phyloP scores from a whole-genome alignment of 2,797 vertebrate species.

The Gymnodraco acuticeps region DNA sequence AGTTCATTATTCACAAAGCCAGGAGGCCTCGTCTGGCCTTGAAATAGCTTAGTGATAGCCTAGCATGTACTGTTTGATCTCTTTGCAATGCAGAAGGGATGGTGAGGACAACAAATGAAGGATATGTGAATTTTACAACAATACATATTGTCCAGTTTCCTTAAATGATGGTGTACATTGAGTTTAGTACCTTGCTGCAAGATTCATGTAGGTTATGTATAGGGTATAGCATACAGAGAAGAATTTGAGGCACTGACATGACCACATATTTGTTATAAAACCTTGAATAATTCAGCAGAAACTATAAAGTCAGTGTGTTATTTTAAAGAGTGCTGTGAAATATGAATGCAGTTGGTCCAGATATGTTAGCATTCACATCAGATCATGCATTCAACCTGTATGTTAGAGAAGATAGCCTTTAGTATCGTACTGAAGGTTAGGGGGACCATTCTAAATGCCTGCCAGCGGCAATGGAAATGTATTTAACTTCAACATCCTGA shows the following conservation, averaged over 20 bases:
- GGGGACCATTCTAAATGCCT: background rate
- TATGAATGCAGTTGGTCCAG: conserved; percentile 31
- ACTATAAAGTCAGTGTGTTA: conserved; percentile 41
- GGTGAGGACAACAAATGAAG: conserved; percentile 3
- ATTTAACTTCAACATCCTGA: background rate
- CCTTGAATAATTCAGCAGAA: conserved; percentile 63
- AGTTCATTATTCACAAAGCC: conserved; percentile 64
- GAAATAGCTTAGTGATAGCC: conserved; percentile 9
- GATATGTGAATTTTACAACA: conserved; percentile 11
- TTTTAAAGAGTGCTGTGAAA: conserved; percentile 52
- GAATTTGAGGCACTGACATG: background rate
- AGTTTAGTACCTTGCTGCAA: background rate
- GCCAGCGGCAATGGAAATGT: background rate
- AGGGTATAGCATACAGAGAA: background rate
- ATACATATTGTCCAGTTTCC: conserved; percentile 1
- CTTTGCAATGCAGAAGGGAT: conserved; percentile 22
- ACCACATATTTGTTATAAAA: conserved; percentile 20
- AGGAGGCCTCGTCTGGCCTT: conserved; percentile 10
- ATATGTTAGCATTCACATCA: conserved; percentile 16
- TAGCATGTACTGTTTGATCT: conserved; percentile 33
- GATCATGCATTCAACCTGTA: conserved; percentile 21
- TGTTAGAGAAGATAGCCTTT: background rate
- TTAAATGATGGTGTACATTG: background rate
- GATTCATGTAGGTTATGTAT: background rate
- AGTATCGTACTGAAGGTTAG: background rate